Evolutionary conservation across 2,797 vertebrate species (phyloP).

Genomic region (Spatula clypeata): DNA sequence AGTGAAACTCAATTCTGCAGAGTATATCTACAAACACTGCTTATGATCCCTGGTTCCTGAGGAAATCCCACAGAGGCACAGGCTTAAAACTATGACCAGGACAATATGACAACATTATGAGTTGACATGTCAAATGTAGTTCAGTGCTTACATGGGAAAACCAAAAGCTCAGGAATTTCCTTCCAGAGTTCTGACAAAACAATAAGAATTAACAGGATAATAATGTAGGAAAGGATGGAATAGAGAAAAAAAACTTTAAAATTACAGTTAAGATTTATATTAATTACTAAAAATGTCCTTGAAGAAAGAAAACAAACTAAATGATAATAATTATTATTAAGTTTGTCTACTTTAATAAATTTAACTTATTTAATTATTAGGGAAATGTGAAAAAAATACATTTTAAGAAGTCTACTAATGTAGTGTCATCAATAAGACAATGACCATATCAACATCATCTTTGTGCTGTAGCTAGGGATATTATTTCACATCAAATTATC

Average conservation of each 20-base stretch:
- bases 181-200: not conserved
- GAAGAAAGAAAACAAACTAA: not conserved
- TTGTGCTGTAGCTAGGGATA: not conserved
- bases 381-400: not conserved
- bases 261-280: not conserved
- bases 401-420: not conserved
- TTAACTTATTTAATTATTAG: not conserved
- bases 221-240: not conserved
- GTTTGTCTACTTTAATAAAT: not conserved
- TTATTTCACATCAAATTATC: not conserved
- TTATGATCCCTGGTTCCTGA: slow-evolving; percentile 22
- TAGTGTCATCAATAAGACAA: not conserved
- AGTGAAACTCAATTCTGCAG: not conserved
- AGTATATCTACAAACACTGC: not conserved
- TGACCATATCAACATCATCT: not conserved
- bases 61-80: slow-evolving; percentile 26
- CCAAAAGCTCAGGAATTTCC: not conserved
- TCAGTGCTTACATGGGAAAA: slow-evolving; percentile 23
- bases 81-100: not conserved
- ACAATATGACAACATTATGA: not conserved
- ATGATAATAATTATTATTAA: not conserved
- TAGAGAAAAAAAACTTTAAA: not conserved
- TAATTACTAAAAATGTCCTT: slow-evolving; percentile 8
- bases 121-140: not conserved
- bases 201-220: not conserved